Evolutionary conservation across 2,113 vertebrate genomes (phyloP), one percentile per base, ranked within the genome.

Genomic region (Paradoxurus hermaphroditus): DNA sequence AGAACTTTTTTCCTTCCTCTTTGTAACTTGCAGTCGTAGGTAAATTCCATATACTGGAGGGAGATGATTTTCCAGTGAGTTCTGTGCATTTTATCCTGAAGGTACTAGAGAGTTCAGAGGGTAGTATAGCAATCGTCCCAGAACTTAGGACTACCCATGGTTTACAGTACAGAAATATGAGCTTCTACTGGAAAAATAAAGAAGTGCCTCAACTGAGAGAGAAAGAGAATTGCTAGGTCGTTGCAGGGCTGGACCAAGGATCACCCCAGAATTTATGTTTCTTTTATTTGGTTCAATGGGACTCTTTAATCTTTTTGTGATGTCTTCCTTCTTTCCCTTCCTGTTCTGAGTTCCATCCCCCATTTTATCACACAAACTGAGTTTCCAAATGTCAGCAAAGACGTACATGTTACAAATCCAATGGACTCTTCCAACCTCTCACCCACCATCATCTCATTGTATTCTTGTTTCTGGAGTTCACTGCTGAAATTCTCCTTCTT

Each of bases 341-440:
- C 44, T 91, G 23, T 72, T 36, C 41, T 65, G 75, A 96, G 75
- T 81, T 83, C 3, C 1, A 91, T 1, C 9, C 15, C 29, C 1
- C 11, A 85, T 79, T 78, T 81, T 67, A 84, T 91, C 68, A 81
- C n/a, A 68, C 41, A 63, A 59, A 51, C 36, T 89, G 21, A 41
- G 85, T 96, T 89, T 51, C 65, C 34, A 96, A 70, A 85, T 91
- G 44, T 93, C 16, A 82, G 49, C 8, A 81, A 93, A 72, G 56
- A 70, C 34, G 18, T 86, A 34, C 72, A 86, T 67, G 77, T 86
- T 49, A 21, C 5, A 39, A 93, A 31, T 34, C 29, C 68, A 63
- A 0, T 14, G 51, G 41, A 12, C 34, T 44, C 75, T 82, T 77
- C 63, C 25, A 62, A 56, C 6, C 39, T 31, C 5, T 31, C 23